Base-by-base conservation (phyloP, 1,140 invertebrate species). In the Druon quercuslanigerum region DNA sequence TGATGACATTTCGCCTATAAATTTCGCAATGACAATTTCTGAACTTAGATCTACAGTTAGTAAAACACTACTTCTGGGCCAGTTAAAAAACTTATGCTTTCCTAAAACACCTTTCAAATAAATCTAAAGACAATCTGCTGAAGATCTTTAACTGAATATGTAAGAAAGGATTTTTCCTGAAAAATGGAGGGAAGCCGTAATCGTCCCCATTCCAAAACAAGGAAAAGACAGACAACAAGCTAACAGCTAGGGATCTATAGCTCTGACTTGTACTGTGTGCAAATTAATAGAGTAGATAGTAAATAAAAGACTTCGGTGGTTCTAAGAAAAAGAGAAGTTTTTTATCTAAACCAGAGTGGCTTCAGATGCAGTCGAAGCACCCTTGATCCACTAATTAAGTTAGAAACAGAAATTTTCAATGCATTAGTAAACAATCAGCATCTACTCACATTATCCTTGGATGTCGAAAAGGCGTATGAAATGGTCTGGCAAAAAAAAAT, bases 141-240 rank as follows among this genome's bases (percentile, higher is more conserved):
- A 50, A 75, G 16, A 72, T 89, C 16, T 84, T 85, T 72, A 88
- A 89, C 70, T 71, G 73, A 11, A 82, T 85, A 1, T 74, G 86
- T 20, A 50, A 52, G 11, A 70, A 79, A 51, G 77, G 17, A 25
- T 75, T 33, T 89, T 88, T 72, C 85, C 86, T 5, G 57, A 70
- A 9, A 16, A 11, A 11, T 90, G 87, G 85, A 90, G 89, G 79
- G 74, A 82, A 14, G 88, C 87, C 0, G 86, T 77, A 11, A 79
- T 89, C 9, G 84, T 90, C 19, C 77, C 86, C 0, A 87, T 91
- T 50, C 80, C 74, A 3, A 91, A 90, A 81, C 83, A 84, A 1
- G 81, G 79, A 6, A 92, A 92, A 82, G 71, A 83, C 11, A 70
- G 57, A 20, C 86, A 57, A 50, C 88, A n/a, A 40, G 3, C 40